Base-by-base conservation (phyloP, 2,888 invertebrate genomes). In the Drosophila antonietae region DNA sequence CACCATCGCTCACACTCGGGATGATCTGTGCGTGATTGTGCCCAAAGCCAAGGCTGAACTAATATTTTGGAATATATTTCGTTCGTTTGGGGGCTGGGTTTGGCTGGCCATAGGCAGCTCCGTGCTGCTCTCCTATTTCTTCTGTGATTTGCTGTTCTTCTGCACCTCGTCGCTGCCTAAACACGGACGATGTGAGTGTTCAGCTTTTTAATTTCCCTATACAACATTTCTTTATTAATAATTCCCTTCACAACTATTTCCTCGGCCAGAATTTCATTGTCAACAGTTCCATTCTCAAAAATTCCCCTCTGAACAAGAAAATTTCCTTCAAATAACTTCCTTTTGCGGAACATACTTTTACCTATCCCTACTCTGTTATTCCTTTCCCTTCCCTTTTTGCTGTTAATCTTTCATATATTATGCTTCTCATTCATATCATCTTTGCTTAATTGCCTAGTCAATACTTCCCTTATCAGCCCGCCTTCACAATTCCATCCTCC, bases 11-110 rank as follows among this genome's bases (percentile, higher is more conserved):
- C 91, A 94, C 8, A 91, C 86, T 12, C 94, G 94, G 69, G 94
- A 95, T 70, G 94, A 94, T 79, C 78, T 95, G 12, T 95, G 95
- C 82, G 94, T 95, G 58, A 75, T 95, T 33, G 92, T 94, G 8
- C 94, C 94, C 63, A 94, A 94, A 75, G 93, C 94, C 0, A 89
- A 89, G 12, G 91, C 90, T n/a, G 93, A 94, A 64, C 93, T 94
- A 0, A 92, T 93, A 1, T 94, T 94, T 77, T 93, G 92, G 79
- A 93, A 93, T 66, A 78, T 93, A 8, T 92, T 93, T 74, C 90
- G 91, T 2, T 89, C 93, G 1, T 93, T 93, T 58, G 73, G 89
- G 7, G 15, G 59, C 0, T 57, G 68, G 12, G 92, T 92, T 6
- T 93, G 93, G 93, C 7, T 86, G 0, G 63, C 73, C 1, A 85